Percentiles rank a stretch among this genome's conserved stretches.
Evolutionary conservation across 2,888 invertebrate genomes (phyloP).

Genomic region (Drosophila neutralis): DNA sequence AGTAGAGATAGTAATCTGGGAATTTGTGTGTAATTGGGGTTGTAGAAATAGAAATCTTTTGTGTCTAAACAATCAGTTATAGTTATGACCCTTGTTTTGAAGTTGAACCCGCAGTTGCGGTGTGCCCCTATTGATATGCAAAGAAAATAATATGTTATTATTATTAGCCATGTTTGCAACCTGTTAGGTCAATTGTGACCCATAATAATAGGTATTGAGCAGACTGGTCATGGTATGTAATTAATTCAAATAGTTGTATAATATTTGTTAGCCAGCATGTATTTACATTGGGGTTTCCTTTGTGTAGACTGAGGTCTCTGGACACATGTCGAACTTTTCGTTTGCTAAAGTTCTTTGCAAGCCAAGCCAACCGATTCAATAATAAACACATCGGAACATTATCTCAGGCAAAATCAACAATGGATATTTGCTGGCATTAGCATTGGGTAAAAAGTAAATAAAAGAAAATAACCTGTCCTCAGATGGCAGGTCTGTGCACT

Average conservation of each 20-base stretch:
- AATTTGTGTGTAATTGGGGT: not conserved
- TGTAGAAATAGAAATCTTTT: not conserved
- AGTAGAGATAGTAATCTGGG: not conserved
- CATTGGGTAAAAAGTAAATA: not conserved
- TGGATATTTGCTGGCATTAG: constrained; percentile 31
- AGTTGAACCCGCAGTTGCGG: not conserved
- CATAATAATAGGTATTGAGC: not conserved
- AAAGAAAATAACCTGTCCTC: constrained; percentile 4
- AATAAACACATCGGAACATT: constrained; percentile 36
- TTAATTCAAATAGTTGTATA: not conserved
- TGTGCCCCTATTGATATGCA: not conserved
- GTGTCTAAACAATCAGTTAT: not conserved
- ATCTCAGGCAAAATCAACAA: constrained; percentile 44
- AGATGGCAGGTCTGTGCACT: not conserved
- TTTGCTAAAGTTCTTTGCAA: constrained; percentile 10
- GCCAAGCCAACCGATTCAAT: constrained; percentile 27
- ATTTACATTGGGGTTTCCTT: constrained; percentile 34
- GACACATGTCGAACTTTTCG: constrained; percentile 13
- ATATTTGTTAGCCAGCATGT: constrained; percentile 4
- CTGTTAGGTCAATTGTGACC: not conserved
- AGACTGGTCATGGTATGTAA: not conserved
- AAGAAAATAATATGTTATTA: not conserved
- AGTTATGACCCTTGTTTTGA: not conserved
- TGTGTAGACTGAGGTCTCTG: constrained; percentile 43
- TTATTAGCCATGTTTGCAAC: not conserved